These are phyloP conservation scores for Microtus richardsoni DNA, from an alignment of 2,113 vertebrate species.

Conservation along the genomic window DNA sequence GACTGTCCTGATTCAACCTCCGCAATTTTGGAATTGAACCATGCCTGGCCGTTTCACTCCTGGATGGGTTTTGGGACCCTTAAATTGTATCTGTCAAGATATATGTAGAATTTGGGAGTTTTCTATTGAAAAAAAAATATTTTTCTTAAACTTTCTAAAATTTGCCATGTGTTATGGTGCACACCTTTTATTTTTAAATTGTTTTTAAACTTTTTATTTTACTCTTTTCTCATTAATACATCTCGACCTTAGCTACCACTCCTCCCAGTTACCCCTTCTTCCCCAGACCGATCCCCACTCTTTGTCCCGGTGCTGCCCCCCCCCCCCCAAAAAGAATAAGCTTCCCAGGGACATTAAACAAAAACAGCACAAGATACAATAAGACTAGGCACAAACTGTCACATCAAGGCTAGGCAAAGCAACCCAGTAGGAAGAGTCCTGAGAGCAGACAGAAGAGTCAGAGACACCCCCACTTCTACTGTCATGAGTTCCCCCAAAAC, in stretches of 20 bases:
- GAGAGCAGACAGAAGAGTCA: background rate
- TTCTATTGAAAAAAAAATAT: conserved; percentile 2
- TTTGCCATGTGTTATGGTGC: background rate
- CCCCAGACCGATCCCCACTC: background rate
- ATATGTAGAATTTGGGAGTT: conserved; percentile 18
- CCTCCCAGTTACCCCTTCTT: background rate
- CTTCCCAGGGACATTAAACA: background rate
- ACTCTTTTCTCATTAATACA: background rate
- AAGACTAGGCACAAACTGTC: background rate
- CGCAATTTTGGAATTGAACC: background rate
- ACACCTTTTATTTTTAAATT: background rate
- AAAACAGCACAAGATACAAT: background rate
- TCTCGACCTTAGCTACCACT: background rate
- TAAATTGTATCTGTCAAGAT: conserved; percentile 26
- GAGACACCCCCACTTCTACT: background rate
- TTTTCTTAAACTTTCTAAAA: background rate
- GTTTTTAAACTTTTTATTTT: background rate
- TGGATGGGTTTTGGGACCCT: conserved; percentile 10
- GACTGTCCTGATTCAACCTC: background rate
- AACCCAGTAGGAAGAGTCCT: background rate
- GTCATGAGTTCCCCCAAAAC: too few relatives aligned
- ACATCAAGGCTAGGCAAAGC: background rate
- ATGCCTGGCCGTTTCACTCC: background rate
- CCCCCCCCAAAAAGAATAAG: background rate
- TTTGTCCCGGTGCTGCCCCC: background rate